Evolutionary conservation across 2,113 vertebrate genomes (phyloP).

Genomic region (Phylloscopus whistleri): DNA sequence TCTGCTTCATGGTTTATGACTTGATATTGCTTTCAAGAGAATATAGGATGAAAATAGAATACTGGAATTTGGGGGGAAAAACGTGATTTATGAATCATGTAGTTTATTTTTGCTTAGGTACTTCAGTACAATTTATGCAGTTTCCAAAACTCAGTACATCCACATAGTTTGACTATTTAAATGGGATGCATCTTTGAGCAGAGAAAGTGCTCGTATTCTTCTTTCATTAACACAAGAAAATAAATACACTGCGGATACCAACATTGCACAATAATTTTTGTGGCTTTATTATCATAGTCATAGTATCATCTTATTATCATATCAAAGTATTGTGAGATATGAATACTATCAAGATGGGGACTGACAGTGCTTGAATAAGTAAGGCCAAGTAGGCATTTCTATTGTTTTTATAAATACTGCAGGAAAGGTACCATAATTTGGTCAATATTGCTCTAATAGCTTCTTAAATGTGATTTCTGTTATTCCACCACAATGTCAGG

Average conservation of each 20-base stretch:
- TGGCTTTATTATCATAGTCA: neutral
- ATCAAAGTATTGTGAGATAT: neutral
- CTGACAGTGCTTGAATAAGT: neutral
- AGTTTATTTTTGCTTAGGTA: neutral
- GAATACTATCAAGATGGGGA: neutral
- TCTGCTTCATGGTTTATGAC: slow-evolving; percentile 28
- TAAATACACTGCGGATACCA: neutral
- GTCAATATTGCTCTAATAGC: neutral
- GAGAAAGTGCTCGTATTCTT: neutral
- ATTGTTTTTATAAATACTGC: neutral
- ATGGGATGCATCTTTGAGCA: neutral
- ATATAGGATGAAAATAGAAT: slow-evolving; percentile 4
- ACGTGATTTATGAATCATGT: neutral
- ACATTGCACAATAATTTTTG: neutral
- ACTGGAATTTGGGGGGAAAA: neutral
- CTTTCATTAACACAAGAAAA: neutral
- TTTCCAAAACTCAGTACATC: neutral
- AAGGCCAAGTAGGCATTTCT: neutral
- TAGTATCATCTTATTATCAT: too few relatives aligned
- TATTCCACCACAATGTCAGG: neutral
- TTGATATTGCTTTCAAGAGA: slow-evolving; percentile 37
- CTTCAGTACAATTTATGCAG: neutral
- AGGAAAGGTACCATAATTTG: neutral
- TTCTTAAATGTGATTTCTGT: neutral
- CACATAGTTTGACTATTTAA: neutral